Evolutionary conservation across 2,113 vertebrate species (phyloP).

Genomic region (Melanerpes formicivorus): DNA sequence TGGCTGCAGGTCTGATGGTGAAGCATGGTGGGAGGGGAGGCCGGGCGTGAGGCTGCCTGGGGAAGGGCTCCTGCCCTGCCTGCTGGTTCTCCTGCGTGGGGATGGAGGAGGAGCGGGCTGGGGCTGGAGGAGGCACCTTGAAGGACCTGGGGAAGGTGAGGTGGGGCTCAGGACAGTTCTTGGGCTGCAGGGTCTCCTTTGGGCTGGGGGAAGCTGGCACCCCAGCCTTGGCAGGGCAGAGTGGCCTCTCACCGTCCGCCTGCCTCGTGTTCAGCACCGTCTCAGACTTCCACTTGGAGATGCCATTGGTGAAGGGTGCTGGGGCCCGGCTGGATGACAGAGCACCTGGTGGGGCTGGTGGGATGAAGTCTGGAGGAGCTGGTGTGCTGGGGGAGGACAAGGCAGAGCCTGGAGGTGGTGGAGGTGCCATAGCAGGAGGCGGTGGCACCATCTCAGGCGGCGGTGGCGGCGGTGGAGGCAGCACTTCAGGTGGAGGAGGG

Average conservation of each 20-base stretch:
- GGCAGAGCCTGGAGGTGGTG: not conserved
- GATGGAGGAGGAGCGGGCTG: constrained; percentile 78
- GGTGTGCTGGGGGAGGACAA: constrained; percentile 67
- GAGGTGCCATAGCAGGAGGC: constrained; percentile 64
- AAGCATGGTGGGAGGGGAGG: constrained; percentile 66
- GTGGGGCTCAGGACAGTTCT: constrained; percentile 56
- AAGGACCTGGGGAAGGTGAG: constrained; percentile 76
- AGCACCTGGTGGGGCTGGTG: constrained; percentile 8
- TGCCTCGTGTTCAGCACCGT: constrained; percentile 66
- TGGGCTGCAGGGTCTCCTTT: constrained; percentile 34
- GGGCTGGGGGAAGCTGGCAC: constrained; percentile 44
- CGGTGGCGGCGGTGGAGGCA: not conserved
- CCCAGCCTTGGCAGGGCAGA: not conserved
- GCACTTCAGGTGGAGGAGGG: not conserved
- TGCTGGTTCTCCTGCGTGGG: constrained; percentile 34
- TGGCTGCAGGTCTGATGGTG: constrained; percentile 41
- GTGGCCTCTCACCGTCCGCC: constrained; percentile 48
- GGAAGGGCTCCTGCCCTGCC: not conserved
- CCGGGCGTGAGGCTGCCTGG: constrained; percentile 41
- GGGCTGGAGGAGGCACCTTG: constrained; percentile 78
- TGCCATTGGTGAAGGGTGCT: not conserved
- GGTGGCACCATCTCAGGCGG: constrained; percentile 38
- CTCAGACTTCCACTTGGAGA: constrained; percentile 77
- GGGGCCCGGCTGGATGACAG: not conserved
- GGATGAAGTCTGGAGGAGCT: constrained; percentile 70